Evolutionary conservation across 2,888 invertebrate species (phyloP).

Genomic region (Amphipoea lucens): DNA sequence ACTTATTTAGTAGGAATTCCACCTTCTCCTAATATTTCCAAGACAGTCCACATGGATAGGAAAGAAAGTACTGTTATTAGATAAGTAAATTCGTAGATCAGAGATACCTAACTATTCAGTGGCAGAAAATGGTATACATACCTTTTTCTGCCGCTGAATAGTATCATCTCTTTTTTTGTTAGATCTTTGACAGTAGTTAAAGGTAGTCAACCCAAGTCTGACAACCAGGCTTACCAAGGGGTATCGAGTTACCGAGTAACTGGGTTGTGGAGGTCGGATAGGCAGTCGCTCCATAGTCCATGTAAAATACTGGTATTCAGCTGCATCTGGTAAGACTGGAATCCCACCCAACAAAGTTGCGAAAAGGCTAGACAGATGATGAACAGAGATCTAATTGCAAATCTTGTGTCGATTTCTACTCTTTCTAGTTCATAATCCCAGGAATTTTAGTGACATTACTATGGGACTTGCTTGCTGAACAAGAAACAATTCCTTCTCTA

Average conservation of each 20-base stretch:
- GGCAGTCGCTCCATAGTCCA: too few species aligned
- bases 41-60: neutral
- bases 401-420: neutral
- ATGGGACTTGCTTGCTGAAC: neutral
- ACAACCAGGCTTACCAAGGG: too few species aligned
- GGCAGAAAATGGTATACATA: too few species aligned
- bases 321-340: neutral
- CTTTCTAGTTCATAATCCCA: too few species aligned
- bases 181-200: too few species aligned
- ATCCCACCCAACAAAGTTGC: too few species aligned
- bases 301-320: neutral
- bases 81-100: neutral
- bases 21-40: neutral
- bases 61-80: neutral
- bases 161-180: too few species aligned
- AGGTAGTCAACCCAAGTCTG: too few species aligned
- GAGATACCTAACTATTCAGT: too few species aligned
- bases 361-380: neutral
- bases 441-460: neutral
- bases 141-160: too few species aligned
- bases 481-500: neutral
- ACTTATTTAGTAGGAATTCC: neutral
- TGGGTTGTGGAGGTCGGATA: too few species aligned
- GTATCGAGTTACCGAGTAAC: too few species aligned
- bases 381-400: neutral